phyloP scores from a whole-genome alignment of 2,888 invertebrate genomes.

The Rotaria magnacalcarata region DNA sequence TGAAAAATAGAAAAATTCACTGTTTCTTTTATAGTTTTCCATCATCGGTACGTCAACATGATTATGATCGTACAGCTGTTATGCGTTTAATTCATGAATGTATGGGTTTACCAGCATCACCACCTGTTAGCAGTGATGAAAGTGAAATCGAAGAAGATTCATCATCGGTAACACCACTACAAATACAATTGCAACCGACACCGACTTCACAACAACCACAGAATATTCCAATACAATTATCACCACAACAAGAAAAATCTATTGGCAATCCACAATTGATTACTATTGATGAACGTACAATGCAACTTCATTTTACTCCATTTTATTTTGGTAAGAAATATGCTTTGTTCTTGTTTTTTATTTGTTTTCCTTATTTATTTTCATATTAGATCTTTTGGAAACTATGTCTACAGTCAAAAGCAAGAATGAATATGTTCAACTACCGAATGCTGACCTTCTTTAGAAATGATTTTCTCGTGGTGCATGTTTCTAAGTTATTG shows the following conservation, averaged over 20 bases:
- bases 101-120: slow-evolving; percentile 5
- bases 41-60: not conserved
- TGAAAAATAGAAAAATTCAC: not conserved
- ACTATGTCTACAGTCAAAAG: not conserved
- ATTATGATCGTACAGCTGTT: not conserved
- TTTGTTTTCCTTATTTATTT: not conserved
- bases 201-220: not conserved
- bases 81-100: slow-evolving; percentile 6
- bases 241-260: not conserved
- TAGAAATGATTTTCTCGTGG: not conserved
- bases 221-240: not conserved
- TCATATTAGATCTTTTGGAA: not conserved
- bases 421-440: not conserved
- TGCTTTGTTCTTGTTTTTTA: not conserved
- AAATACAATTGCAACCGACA: not conserved
- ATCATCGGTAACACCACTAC: not conserved
- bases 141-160: not conserved
- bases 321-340: not conserved
- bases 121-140: not conserved
- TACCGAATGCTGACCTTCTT: not conserved
- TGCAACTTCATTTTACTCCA: slow-evolving; percentile 19
- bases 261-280: not conserved
- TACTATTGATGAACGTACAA: not conserved
- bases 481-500: not conserved
- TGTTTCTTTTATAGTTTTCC: not conserved